Evolutionary conservation across 1,140 invertebrate genomes (phyloP), one percentile per base, ranked within the genome.

Genomic region (Chelonus insularis): DNA sequence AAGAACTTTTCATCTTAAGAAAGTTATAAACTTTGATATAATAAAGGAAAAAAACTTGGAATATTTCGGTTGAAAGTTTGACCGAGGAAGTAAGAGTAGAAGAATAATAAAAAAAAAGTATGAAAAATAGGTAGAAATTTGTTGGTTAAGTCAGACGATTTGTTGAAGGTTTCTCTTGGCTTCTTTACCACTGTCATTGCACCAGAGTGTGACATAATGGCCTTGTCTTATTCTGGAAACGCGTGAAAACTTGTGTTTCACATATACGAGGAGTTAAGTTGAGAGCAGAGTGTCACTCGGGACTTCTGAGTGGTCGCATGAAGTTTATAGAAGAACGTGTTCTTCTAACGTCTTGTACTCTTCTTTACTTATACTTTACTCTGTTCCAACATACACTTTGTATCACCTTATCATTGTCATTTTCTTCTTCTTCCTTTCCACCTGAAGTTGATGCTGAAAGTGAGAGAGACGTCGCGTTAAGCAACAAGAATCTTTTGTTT

Each of bases 141-240:
- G 14, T 39, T 39, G 14, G 37, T 39, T 39, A 39, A 39, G 37
- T 39, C 37, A n/a, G 12, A 39, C 37, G 14, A 39, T 39, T 39
- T 39, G 37, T 39, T 39, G 14, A 14, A 39, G 14, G n/a, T 59
- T 59, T 37, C 37, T 39, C 14, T 11, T 39, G 14, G 37, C n/a
- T 39, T 39, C 37, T 39, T 39, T 39, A 39, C n/a, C 37, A 32
- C n/a, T 36, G 12, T 48, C 45, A 14, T 34, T 43, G 39, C 29
- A 50, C 34, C 25, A 47, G 57, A 59, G 58, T 52, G 52, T 60
- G 58, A 60, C 58, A 39, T 45, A 54, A 60, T 54, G 48, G 48
- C 18, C 37, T 52, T 21, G 50, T 39, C 50, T 54, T 60, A 37
- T 51, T 60, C 45, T 57, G 21, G 37, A 34, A 11, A 43, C 21